Base-by-base conservation (phyloP, 2,888 invertebrate species). In the Thelaira solivaga region DNA sequence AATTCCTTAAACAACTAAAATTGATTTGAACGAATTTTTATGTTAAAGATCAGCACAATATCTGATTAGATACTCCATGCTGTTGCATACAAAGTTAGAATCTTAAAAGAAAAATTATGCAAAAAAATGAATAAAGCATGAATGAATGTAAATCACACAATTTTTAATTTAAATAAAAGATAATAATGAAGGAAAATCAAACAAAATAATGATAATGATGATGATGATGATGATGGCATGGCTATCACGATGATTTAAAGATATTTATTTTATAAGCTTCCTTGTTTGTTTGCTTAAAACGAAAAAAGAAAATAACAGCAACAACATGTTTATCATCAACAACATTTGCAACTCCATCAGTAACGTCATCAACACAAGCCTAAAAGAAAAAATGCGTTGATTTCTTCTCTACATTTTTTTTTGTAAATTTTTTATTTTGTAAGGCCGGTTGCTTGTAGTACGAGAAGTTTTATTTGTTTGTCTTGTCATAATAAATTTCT, bases 401-500 rank as follows among this genome's bases (percentile, higher is more conserved):
- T 69, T 73, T 73, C 49, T 68, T 73, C n/a, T n/a, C n/a, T n/a
- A n/a, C n/a, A n/a, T n/a, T 67, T 53, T 20, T 43, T 43, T 65
- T 71, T 62, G 2, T 47, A 59, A 41, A 6, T 20, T n/a, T 45
- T 47, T 29, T 22, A 18, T 61, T 43, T 43, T 61, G 31, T 49
- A 22, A 11, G 7, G 10, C 22, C 11, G 8, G 16, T 22, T 31
- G 69, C 11, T 49, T 36, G 10, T 57, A 20, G 49, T 34, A 36
- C 31, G 47, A 39, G 22, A n/a, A n/a, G n/a, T 72, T 49, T 77
- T 72, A 67, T 76, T 76, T 76, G 76, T 76, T 77, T 78, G 78
- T 53, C 78, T 80, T 82, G 82, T 82, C 82, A 81, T 81, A 80
- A 81, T 82, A 81, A 81, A 81, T 82, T 82, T 81, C 76, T 73